These are phyloP conservation scores for Sturnus vulgaris DNA, from an alignment of 2,113 vertebrate genomes.

Conservation along the genomic window DNA sequence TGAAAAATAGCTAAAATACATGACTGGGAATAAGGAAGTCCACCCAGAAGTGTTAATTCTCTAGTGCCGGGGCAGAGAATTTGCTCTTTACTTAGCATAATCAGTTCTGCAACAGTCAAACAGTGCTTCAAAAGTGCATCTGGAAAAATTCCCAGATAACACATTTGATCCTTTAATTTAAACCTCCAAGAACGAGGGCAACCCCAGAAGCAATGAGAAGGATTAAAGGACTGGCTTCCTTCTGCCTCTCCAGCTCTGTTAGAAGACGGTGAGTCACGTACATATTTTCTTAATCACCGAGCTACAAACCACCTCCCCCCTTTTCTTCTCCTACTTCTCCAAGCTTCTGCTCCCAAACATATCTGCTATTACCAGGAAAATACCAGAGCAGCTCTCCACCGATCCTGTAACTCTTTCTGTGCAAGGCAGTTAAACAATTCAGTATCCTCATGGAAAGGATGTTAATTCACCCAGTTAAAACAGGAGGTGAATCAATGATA, in stretches of 20 bases:
- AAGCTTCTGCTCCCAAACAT: neutral
- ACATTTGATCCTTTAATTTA: neutral
- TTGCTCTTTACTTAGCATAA: neutral
- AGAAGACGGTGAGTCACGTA: neutral
- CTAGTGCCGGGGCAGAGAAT: neutral
- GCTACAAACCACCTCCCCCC: neutral
- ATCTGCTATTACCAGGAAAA: neutral
- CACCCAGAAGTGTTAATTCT: neutral
- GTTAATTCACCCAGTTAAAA: neutral
- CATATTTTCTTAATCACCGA: neutral
- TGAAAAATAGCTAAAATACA: neutral
- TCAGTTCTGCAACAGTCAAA: neutral
- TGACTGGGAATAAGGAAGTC: neutral
- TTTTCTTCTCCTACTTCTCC: neutral
- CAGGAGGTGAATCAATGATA: neutral
- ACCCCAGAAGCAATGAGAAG: neutral
- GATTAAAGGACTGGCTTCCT: neutral
- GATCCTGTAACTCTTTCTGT: neutral
- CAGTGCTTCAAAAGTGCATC: fast-evolving
- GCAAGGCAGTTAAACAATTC: neutral
- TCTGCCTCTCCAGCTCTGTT: neutral
- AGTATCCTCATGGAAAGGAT: neutral
- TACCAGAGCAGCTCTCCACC: neutral
- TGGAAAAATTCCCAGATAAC: neutral
- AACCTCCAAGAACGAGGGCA: neutral